phyloP scores from a whole-genome alignment of 2,113 vertebrate genomes.

The Plecturocebus donacophilus region DNA sequence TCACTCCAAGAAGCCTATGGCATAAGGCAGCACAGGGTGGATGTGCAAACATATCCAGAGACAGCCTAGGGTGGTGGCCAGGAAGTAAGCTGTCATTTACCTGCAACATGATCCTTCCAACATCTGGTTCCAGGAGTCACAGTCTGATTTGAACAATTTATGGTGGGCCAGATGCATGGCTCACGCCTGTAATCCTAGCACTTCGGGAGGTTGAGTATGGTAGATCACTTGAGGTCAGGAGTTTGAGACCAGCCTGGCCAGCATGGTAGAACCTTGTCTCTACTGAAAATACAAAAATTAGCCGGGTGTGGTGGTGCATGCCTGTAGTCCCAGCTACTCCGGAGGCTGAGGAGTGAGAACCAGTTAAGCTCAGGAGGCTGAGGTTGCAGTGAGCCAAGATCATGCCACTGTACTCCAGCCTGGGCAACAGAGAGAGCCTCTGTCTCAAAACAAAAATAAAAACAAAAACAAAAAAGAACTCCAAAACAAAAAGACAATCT shows the following conservation, averaged over 20 bases:
- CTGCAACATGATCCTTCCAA: neutral
- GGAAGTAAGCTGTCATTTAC: neutral
- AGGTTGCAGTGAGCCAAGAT: neutral
- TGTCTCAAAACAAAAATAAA: no score
- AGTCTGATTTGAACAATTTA: neutral
- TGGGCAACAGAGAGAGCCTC: neutral
- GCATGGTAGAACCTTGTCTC: neutral
- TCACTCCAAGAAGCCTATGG: no score
- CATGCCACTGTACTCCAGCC: neutral
- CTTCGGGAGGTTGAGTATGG: neutral
- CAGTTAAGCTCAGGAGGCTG: neutral
- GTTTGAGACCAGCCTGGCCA: neutral
- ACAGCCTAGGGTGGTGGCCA: fast-evolving
- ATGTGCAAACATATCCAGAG: neutral
- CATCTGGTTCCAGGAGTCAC: neutral
- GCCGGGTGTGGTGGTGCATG: neutral
- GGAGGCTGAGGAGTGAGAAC: neutral
- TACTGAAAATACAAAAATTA: neutral
- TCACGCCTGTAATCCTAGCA: neutral
- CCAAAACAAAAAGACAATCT: no score
- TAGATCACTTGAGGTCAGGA: neutral
- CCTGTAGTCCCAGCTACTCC: neutral
- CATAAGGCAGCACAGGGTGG: neutral
- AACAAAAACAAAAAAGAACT: neutral
- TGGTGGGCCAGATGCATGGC: neutral